Evolutionary conservation across 2,888 invertebrate species (phyloP).

Genomic region (Oscheius onirici): DNA sequence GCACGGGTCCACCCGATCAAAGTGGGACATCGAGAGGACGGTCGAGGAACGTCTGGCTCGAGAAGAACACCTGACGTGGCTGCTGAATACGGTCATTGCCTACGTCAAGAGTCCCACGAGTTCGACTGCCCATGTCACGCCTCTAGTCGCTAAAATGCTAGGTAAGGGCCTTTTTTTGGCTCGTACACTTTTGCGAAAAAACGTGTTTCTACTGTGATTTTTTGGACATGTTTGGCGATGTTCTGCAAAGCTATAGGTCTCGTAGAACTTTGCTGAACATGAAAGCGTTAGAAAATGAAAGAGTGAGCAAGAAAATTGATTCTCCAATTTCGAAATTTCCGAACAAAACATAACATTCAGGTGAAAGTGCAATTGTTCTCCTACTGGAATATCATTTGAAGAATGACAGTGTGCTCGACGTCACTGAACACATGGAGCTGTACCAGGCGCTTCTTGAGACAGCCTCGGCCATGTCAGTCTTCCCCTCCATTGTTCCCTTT

Average conservation of each 20-base stretch:
- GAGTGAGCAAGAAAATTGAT: too few species aligned
- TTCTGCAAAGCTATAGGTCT: too few species aligned
- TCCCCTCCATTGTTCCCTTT: constrained; percentile 57
- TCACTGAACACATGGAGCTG: constrained; percentile 69
- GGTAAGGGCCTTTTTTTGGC: too few species aligned
- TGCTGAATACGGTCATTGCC: constrained; percentile 64
- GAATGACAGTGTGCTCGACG: constrained; percentile 71
- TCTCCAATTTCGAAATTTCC: too few species aligned
- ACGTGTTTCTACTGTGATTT: too few species aligned
- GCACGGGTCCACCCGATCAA: constrained; percentile 67
- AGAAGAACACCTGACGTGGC: constrained; percentile 71
- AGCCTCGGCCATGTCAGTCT: constrained; percentile 60
- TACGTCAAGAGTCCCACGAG: constrained; percentile 47
- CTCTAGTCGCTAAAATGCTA: constrained; percentile 39
- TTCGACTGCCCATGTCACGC: constrained; percentile 43
- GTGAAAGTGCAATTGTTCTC: constrained; percentile 53
- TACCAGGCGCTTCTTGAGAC: constrained; percentile 70
- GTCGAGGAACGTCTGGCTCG: constrained; percentile 66
- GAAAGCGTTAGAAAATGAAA: too few species aligned
- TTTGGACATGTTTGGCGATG: too few species aligned
- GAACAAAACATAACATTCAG: too few species aligned
- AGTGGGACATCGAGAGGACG: constrained; percentile 69
- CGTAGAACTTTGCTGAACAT: too few species aligned
- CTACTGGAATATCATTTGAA: constrained; percentile 68
- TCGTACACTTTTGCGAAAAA: too few species aligned